Evolutionary conservation across 2,113 vertebrate genomes (phyloP).

Genomic region (Cyphotilapia sp.): DNA sequence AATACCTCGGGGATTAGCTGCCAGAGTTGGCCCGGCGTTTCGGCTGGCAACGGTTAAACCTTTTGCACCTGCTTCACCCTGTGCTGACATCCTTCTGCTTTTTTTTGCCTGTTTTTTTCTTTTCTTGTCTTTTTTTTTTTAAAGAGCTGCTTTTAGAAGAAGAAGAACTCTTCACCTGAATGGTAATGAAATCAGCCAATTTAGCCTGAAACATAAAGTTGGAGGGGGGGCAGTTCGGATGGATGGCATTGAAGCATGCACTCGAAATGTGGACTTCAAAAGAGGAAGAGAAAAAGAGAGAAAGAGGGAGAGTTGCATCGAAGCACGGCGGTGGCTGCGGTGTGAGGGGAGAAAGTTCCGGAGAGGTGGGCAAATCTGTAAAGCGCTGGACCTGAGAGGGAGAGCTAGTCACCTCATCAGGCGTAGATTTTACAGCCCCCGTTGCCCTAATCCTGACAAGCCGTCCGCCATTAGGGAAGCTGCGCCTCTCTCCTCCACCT

Average conservation of each 20-base stretch:
- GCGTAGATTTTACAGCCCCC: constrained; percentile 69
- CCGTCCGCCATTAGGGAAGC: constrained; percentile 51
- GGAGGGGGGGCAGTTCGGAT: neutral
- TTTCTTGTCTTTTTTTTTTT: neutral
- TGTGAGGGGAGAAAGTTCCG: constrained; percentile 29
- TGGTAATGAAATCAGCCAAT: constrained; percentile 72
- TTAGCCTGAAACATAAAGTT: constrained; percentile 62
- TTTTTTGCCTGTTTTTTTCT: neutral
- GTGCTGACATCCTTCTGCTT: constrained; percentile 21
- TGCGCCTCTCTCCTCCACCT: neutral
- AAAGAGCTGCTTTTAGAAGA: neutral
- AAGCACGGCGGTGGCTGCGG: neutral
- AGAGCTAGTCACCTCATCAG: constrained; percentile 72
- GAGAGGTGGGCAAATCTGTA: constrained; percentile 57
- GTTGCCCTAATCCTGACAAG: constrained; percentile 75
- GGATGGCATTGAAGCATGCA: constrained; percentile 49
- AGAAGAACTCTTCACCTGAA: constrained; percentile 62
- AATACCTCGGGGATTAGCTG: constrained; percentile 68
- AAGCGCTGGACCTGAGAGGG: constrained; percentile 55
- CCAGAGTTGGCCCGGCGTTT: constrained; percentile 41
- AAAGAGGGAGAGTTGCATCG: constrained; percentile 23
- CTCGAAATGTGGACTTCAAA: constrained; percentile 58
- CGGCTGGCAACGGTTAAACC: constrained; percentile 59
- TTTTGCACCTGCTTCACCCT: constrained; percentile 66
- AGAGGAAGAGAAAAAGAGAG: neutral